phyloP scores from a whole-genome alignment of 1,140 invertebrate genomes.

The Cepaea nemoralis region DNA sequence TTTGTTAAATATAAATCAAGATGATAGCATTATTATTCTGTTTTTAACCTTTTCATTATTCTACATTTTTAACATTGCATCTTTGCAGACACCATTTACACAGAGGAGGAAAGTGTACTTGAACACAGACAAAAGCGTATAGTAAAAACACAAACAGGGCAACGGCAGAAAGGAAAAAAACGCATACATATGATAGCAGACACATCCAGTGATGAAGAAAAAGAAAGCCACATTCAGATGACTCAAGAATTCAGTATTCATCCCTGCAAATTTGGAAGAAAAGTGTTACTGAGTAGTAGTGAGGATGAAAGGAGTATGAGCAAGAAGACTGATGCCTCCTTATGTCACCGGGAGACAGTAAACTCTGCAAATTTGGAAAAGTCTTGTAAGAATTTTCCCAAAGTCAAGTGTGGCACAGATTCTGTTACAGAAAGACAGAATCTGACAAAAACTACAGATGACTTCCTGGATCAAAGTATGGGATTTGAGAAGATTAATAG shows the following conservation, averaged over 20 bases:
- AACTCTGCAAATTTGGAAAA: background rate
- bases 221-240: background rate
- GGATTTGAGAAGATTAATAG: background rate
- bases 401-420: background rate
- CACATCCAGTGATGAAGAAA: constrained; percentile 54
- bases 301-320: constrained; percentile 26
- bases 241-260: constrained; percentile 16
- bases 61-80: too few species aligned
- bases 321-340: background rate
- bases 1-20: too few species aligned
- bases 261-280: background rate
- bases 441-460: background rate
- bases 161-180: constrained; percentile 38
- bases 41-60: too few species aligned
- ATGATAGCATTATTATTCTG: too few species aligned
- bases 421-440: background rate
- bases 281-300: constrained; percentile 19
- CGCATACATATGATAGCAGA: constrained; percentile 42
- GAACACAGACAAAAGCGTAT: constrained; percentile 16
- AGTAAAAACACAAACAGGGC: constrained; percentile 23
- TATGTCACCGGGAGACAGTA: background rate
- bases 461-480: background rate
- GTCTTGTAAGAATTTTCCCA: background rate
- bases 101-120: background rate
- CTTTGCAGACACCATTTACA: background rate